phyloP scores from a whole-genome alignment of 2,113 vertebrate species.

The Brevimyrus niger region DNA sequence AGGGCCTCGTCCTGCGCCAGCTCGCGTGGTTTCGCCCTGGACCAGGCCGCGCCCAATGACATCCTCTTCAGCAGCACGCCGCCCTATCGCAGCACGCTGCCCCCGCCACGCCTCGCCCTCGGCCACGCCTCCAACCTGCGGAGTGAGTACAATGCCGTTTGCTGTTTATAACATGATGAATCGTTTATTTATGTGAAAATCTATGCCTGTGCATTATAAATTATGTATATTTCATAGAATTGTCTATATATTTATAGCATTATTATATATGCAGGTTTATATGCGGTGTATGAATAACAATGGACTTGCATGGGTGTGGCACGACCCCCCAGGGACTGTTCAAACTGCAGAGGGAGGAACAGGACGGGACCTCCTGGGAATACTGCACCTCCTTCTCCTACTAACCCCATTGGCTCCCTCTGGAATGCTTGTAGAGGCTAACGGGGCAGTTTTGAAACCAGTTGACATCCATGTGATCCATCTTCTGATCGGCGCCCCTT shows the following conservation, averaged over 20 bases:
- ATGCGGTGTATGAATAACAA: background rate
- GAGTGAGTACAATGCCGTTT: slow-evolving; percentile 56
- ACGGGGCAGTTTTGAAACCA: background rate
- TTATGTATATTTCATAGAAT: background rate
- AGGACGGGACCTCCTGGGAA: background rate
- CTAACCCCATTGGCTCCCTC: background rate
- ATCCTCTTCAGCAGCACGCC: slow-evolving; percentile 75
- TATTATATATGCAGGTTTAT: background rate
- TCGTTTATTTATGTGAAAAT: background rate
- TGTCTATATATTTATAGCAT: background rate
- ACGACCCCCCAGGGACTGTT: background rate
- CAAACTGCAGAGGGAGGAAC: background rate
- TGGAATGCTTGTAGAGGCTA: background rate
- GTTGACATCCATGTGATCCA: background rate
- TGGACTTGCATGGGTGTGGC: background rate
- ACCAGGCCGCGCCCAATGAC: slow-evolving; percentile 71
- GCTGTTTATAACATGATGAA: background rate
- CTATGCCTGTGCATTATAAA: background rate
- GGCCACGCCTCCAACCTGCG: slow-evolving; percentile 54
- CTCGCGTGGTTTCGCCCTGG: slow-evolving; percentile 71
- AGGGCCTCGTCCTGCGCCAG: slow-evolving; percentile 66
- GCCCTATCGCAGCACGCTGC: slow-evolving; percentile 66
- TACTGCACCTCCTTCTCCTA: background rate
- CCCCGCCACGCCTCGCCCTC: slow-evolving; percentile 57
- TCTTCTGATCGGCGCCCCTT: background rate